Percentiles rank a stretch among this genome's conserved stretches.
These are phyloP conservation scores for Allolobophora icterica DNA, from an alignment of 2,888 invertebrate genomes.

Conservation along the genomic window DNA sequence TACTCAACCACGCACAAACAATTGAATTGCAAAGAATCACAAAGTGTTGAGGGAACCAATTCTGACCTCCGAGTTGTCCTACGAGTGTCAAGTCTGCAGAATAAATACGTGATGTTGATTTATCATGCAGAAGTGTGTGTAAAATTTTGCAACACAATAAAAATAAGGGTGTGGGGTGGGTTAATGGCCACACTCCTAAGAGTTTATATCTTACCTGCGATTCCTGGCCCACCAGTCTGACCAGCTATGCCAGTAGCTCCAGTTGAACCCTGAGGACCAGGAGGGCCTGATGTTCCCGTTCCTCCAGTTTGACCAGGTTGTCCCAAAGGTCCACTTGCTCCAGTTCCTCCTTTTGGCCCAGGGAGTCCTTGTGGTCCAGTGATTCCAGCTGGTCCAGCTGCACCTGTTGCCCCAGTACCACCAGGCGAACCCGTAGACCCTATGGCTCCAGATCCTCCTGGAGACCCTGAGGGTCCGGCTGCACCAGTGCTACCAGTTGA, in stretches of 20 bases:
- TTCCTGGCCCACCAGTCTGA: slow-evolving; percentile 31
- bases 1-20: too few relatives aligned
- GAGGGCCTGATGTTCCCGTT: not conserved
- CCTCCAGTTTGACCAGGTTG: not conserved
- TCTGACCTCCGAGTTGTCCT: too few relatives aligned
- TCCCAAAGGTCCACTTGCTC: not conserved
- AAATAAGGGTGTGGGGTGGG: not conserved
- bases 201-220: slow-evolving; percentile 30
- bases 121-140: too few relatives aligned
- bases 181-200: not conserved
- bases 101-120: too few relatives aligned
- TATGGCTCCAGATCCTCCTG: not conserved
- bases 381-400: not conserved
- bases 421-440: slow-evolving; percentile 25
- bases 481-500: slow-evolving; percentile 2
- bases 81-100: too few relatives aligned
- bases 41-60: too few relatives aligned
- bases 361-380: not conserved
- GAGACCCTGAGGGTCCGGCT: not conserved
- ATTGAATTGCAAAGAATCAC: too few relatives aligned
- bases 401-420: slow-evolving; percentile 19
- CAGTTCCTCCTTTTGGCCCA: slow-evolving; percentile 24
- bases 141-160: not conserved
- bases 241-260: slow-evolving; percentile 25
- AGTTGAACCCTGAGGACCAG: slow-evolving; percentile 7